Conservation (phyloP, 2,888 invertebrate species). For the Synanthedon myopaeformis region DNA sequence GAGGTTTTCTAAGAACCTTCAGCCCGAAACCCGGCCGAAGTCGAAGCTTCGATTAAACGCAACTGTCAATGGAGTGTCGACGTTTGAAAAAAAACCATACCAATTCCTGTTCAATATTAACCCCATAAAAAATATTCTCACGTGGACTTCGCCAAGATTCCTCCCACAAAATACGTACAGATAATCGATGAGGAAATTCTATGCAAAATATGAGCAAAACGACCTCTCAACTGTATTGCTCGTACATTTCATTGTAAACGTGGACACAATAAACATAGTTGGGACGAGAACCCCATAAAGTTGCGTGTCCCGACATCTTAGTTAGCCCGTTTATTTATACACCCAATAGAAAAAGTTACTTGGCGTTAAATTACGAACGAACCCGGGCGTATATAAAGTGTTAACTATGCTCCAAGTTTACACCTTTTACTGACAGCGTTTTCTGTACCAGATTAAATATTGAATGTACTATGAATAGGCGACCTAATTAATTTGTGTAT, state of each 20-base stretch:
- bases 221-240: background rate
- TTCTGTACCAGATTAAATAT: background rate
- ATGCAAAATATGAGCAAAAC: background rate
- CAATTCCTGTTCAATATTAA: too few relatives aligned
- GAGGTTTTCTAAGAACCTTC: too few relatives aligned
- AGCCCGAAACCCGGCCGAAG: too few relatives aligned
- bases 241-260: conserved; percentile 13
- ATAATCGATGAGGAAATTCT: background rate
- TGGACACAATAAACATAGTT: conserved; percentile 30
- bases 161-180: too few relatives aligned
- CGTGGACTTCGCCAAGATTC: too few relatives aligned
- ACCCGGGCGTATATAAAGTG: background rate
- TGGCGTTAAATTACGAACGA: conserved; percentile 18
- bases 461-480: too few relatives aligned
- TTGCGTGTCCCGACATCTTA: conserved; percentile 33
- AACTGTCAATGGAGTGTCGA: too few relatives aligned
- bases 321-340: conserved; percentile 36
- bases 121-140: too few relatives aligned
- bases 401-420: background rate
- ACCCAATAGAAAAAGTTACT: conserved; percentile 24
- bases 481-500: too few relatives aligned
- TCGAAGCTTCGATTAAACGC: too few relatives aligned
- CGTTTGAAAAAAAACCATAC: too few relatives aligned
- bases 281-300: conserved; percentile 29
- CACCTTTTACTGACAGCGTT: background rate